A percentile compares a stretch with the other conserved stretches of the same genome.
Evolutionary conservation across 2,113 vertebrate genomes (phyloP).

Genomic region (Myotis lucifugus): DNA sequence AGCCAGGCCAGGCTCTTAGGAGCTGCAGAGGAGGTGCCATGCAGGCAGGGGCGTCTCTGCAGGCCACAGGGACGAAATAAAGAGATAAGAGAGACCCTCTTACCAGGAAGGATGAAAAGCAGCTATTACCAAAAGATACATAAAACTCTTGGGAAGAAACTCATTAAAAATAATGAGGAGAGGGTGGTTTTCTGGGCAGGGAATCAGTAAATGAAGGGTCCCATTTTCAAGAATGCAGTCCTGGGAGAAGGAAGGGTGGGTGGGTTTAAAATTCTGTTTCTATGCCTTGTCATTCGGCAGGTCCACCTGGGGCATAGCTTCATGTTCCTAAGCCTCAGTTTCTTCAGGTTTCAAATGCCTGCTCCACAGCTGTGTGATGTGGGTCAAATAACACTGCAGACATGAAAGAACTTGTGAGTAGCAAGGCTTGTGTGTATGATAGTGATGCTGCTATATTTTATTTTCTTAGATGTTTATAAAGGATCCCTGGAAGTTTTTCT

Average conservation of each 20-base stretch:
- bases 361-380: not conserved
- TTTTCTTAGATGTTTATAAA: constrained; percentile 8
- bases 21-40: not conserved
- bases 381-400: not conserved
- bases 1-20: not conserved
- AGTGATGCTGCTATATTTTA: not conserved
- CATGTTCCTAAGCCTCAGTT: not conserved
- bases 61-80: not conserved
- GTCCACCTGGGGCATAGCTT: not conserved
- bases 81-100: not conserved
- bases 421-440: not conserved
- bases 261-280: not conserved
- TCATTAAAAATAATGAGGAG: constrained; percentile 36
- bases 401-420: not conserved
- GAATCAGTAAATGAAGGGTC: not conserved
- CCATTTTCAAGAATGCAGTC: not conserved
- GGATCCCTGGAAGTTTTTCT: not conserved
- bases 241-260: not conserved
- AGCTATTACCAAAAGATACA: not conserved
- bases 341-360: not conserved
- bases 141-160: not conserved
- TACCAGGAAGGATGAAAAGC: not conserved
- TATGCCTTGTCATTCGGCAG: not conserved
- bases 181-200: not conserved
- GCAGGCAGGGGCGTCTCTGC: not conserved